Base-by-base conservation (phyloP, 2,113 vertebrate species). In the Tachysurus fulvidraco region DNA sequence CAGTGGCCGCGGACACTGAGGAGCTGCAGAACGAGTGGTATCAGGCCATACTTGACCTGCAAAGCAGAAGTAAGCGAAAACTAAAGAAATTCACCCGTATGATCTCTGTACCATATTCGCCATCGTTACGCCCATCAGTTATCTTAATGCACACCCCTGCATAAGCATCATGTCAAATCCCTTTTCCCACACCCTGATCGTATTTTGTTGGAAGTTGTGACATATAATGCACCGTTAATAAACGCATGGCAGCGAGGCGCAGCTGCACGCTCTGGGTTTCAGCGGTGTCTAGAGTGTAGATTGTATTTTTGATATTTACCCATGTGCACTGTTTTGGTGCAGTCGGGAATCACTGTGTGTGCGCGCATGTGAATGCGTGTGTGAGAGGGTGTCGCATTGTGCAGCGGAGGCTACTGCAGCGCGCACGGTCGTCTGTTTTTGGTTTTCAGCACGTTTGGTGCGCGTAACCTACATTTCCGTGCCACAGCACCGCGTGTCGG, bases 11-110 rank as follows among this genome's bases (percentile, higher is more conserved):
- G 0, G 96, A 96, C 91, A 94, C 90, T 57, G 94, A 95, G 88
- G 95, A 93, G 86, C 91, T 95, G 92, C 95, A 96, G 89, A 92
- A 95, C n/a, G 93, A 93, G 19, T 96, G 96, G 95, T 95, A 95
- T 94, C 91, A 93, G 57, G 95, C 96, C 60, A 93, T 96, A 92
- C 91, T 94, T 90, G 93, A 96, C 91, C 95, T 96, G n/a, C 95
- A 94, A 84, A 90, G 92, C 91, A 94, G 94, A 90, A 95, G 95
- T 96, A 94, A 96, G 95, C 87, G 16, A n/a, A 4, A 85, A 64
- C 83, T 77, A 25, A n/a, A 36, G 67, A 7, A 84, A 41, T 71
- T 6, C 57, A 86, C 28, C 57, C 16, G 2, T 62, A 19, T 83
- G 41, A 13, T 54, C 62, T 69, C 3, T 36, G n/a, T 6, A 52